These are phyloP conservation scores for Pagetopsis macropterus DNA, from an alignment of 2,797 vertebrate species.

Conservation along the genomic window DNA sequence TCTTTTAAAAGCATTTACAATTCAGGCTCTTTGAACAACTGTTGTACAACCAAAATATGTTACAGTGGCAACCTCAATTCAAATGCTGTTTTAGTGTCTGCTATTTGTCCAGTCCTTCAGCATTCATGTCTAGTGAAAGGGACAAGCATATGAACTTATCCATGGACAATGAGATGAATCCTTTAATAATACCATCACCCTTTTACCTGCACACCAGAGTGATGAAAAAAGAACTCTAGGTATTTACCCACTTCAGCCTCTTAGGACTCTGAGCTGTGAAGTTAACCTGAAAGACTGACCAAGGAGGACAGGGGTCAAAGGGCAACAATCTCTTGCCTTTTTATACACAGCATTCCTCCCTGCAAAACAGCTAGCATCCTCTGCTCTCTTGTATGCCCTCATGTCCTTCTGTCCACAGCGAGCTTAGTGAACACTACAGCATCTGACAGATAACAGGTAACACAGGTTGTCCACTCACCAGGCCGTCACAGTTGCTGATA, in stretches of 20 bases:
- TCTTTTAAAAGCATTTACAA: constrained; percentile 72
- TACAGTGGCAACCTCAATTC: constrained; percentile 40
- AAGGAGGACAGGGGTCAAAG: constrained; percentile 14
- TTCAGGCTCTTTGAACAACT: constrained; percentile 59
- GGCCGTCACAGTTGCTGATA: constrained; percentile 97
- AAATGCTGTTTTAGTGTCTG: constrained; percentile 24
- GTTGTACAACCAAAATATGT: constrained; percentile 63
- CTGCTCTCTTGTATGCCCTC: not conserved
- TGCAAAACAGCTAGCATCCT: not conserved
- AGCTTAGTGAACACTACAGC: constrained; percentile 8
- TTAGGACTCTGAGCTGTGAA: constrained; percentile 17
- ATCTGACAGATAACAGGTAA: constrained; percentile 19
- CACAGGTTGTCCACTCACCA: constrained; percentile 87
- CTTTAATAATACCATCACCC: constrained; percentile 12
- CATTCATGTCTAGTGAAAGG: constrained; percentile 1
- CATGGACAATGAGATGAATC: constrained; percentile 7
- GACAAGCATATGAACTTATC: constrained; percentile 11
- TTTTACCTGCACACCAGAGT: constrained; percentile 25
- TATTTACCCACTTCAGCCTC: constrained; percentile 35
- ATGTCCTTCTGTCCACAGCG: constrained; percentile 2
- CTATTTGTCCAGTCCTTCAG: constrained; percentile 8
- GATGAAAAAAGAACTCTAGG: constrained; percentile 58
- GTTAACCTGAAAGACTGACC: constrained; percentile 21
- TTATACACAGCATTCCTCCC: not conserved
- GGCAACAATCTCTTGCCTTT: constrained; percentile 8